Base-by-base conservation (phyloP, 2,888 invertebrate species). In the Pristionchus fissidentatus region DNA sequence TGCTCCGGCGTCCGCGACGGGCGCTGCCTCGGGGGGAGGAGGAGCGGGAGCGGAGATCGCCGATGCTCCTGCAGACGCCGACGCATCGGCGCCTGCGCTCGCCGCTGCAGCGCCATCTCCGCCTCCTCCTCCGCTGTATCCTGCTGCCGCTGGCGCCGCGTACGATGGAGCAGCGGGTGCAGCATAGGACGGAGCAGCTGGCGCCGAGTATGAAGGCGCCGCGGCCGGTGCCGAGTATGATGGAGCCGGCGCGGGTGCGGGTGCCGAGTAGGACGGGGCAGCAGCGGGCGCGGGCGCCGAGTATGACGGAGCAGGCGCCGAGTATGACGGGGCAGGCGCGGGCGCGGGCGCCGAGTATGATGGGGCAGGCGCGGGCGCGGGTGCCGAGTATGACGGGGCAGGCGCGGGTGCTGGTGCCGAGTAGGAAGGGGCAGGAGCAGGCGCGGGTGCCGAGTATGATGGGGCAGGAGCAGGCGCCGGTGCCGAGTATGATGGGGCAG, bases 71-170 rank as follows among this genome's bases (percentile, higher is more conserved):
- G 49, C 49, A 13, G 13, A 10, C 10, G 49, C 49, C 13, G 49
- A 49, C 10, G 49, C 70, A 10, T 38, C 70, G 41, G 77, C 77
- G 0, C 49, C 77, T 22, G 38, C 77, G 13, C 43, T 10, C 5
- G 29, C 73, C 8, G 29, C 38, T 41, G 41, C 41, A 38, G 38
- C 41, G 15, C n/a, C 38, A 19, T 46, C 75, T 4, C 73, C 43
- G 43, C 77, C 75, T 77, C 75, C 75, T 46, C 75, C 75, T 77
- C 75, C 75, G 13, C 26, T 7, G 32, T 77, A 49, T 77, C 75
- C 60, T 32, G 32, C 60, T 5, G 2, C 60, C 70, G 7, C 70
- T 41, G 3, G 38, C 73, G 43, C 73, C 73, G 10, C 73, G 73
- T 43, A 38, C 22, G n/a, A 22, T 32, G 41, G 41, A 26, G 41